These are phyloP conservation scores for Halcyon badia DNA, from an alignment of 2,797 vertebrate species.

Conservation along the genomic window DNA sequence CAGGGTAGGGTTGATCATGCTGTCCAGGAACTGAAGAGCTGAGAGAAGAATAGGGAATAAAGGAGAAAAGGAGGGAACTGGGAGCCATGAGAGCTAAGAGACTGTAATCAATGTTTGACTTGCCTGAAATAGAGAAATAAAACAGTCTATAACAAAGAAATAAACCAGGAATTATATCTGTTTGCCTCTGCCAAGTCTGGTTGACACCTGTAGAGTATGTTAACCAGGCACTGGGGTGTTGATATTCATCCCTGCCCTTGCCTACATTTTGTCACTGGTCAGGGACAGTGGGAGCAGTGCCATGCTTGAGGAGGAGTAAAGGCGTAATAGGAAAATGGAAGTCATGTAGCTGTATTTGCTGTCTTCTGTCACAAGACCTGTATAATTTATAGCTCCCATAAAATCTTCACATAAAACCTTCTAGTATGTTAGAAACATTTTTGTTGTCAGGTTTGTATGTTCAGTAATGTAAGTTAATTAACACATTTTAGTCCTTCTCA, in stretches of 20 bases:
- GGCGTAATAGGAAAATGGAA: neutral
- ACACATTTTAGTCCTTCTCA: neutral
- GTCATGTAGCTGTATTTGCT: neutral
- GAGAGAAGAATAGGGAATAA: neutral
- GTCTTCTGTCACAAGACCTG: neutral
- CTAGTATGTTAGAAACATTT: neutral
- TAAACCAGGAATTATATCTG: neutral
- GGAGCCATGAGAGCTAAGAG: neutral
- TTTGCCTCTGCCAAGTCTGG: neutral
- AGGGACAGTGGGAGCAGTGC: accelerated
- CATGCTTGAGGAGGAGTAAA: neutral
- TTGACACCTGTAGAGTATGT: neutral
- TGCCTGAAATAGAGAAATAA: neutral
- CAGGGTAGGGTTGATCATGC: neutral
- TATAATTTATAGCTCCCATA: neutral
- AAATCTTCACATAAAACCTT: neutral
- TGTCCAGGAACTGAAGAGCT: neutral
- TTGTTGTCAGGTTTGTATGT: neutral
- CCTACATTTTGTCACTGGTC: accelerated
- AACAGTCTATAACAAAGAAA: neutral
- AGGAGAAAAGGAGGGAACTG: neutral
- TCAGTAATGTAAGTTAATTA: neutral
- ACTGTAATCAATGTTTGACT: neutral
- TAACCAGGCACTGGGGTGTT: accelerated
- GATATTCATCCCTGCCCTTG: neutral